phyloP scores from a whole-genome alignment of 2,888 invertebrate genomes.

The Andrena dorsata region DNA sequence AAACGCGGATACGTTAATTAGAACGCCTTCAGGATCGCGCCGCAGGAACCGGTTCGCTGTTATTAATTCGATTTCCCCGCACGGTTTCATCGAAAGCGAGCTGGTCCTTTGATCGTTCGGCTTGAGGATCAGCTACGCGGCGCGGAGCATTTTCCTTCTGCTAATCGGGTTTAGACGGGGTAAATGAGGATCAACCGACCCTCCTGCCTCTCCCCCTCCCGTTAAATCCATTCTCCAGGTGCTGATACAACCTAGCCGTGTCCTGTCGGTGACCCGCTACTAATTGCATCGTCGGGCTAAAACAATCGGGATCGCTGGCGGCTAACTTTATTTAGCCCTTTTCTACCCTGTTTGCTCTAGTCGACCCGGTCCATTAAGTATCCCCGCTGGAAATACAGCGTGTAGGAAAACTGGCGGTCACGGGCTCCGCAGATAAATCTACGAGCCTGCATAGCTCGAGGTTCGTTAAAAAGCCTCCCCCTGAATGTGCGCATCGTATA shows the following conservation, averaged over 20 bases:
- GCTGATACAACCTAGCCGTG: constrained; percentile 27
- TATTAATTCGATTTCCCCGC: constrained; percentile 67
- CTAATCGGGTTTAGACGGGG: constrained; percentile 71
- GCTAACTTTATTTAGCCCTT: constrained; percentile 55
- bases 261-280: constrained; percentile 47
- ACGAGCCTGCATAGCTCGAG: too few species aligned
- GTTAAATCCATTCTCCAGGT: constrained; percentile 58
- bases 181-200: constrained; percentile 71
- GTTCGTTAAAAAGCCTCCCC: too few species aligned
- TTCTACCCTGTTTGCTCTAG: not conserved
- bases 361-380: constrained; percentile 3
- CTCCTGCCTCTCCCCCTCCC: constrained; percentile 12
- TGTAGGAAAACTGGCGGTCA: not conserved
- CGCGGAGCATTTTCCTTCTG: constrained; percentile 53
- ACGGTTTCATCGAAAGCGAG: constrained; percentile 44
- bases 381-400: not conserved
- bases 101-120: constrained; percentile 67
- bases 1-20: constrained; percentile 45
- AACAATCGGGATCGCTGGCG: constrained; percentile 60
- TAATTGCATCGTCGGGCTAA: constrained; percentile 66
- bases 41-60: constrained; percentile 41
- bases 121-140: constrained; percentile 38
- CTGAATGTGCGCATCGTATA: too few species aligned
- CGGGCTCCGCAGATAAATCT: not conserved
- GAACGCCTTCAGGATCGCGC: constrained; percentile 44